Percentiles rank a stretch among this genome's conserved stretches.
phyloP scores from a whole-genome alignment of 2,113 vertebrate genomes.

The Vanacampus margaritifer region DNA sequence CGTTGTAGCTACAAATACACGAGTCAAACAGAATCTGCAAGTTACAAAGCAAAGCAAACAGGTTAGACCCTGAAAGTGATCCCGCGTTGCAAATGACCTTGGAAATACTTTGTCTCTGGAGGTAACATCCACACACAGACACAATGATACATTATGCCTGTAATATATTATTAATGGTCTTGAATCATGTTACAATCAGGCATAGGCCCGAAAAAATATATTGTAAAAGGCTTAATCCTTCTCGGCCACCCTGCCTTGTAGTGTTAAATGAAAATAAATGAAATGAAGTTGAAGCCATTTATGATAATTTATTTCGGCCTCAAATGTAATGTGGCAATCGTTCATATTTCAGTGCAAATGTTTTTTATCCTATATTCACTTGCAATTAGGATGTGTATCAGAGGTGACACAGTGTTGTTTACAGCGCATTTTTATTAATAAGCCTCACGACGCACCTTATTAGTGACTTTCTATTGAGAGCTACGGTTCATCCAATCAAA shows the following conservation, averaged over 20 bases:
- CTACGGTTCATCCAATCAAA: conserved; percentile 51
- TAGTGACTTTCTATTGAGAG: conserved; percentile 25
- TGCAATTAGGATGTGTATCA: neutral
- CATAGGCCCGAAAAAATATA: conserved; percentile 11
- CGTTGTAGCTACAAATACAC: neutral
- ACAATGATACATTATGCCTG: conserved; percentile 71
- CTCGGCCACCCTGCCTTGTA: neutral
- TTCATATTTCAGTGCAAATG: too few relatives aligned
- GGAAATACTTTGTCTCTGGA: conserved; percentile 54
- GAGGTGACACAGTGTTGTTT: neutral
- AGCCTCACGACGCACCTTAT: conserved; percentile 4
- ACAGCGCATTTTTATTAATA: conserved; percentile 6
- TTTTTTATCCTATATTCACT: neutral
- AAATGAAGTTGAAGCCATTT: neutral
- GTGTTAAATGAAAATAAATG: neutral
- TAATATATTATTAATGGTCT: conserved; percentile 74
- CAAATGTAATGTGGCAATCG: too few relatives aligned
- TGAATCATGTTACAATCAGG: conserved; percentile 72
- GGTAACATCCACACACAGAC: conserved; percentile 49
- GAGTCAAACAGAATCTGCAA: neutral
- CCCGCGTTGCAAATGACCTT: conserved; percentile 47
- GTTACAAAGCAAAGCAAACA: neutral
- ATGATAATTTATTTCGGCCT: neutral
- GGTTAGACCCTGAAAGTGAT: conserved; percentile 30
- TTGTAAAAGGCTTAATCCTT: conserved; percentile 20